Evolutionary conservation across 2,113 vertebrate genomes (phyloP).

Genomic region (Laterallus jamaicensis): DNA sequence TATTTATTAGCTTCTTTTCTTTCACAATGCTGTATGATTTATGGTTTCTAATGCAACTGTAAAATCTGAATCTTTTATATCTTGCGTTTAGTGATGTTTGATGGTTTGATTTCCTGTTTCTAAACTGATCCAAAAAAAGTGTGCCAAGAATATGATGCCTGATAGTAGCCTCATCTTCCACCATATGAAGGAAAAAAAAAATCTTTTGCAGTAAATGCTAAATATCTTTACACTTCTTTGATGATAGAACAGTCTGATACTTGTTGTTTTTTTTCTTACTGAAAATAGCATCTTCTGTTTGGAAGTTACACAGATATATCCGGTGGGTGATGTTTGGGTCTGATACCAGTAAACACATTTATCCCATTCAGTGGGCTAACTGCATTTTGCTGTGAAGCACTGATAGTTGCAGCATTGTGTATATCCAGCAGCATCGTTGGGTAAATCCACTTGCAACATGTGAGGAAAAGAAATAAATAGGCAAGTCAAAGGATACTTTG

Average conservation of each 20-base stretch:
- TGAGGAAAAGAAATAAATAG: background rate
- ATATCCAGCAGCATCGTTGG: background rate
- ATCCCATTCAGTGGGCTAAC: background rate
- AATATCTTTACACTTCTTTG: background rate
- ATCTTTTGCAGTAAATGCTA: background rate
- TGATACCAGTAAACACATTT: background rate
- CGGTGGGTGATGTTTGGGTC: background rate
- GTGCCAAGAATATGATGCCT: background rate
- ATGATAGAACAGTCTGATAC: background rate
- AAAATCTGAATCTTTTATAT: background rate
- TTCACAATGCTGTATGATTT: constrained; percentile 33
- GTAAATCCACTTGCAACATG: background rate
- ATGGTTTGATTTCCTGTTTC: constrained; percentile 39
- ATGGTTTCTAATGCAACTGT: background rate
- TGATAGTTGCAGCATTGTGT: background rate
- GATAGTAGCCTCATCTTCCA: background rate
- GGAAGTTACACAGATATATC: background rate
- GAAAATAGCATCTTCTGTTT: background rate
- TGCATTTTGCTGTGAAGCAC: background rate
- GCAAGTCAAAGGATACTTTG: background rate
- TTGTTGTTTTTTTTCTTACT: background rate
- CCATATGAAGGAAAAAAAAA: background rate
- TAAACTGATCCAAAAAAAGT: constrained; percentile 27
- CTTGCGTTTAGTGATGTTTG: background rate
- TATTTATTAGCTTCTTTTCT: background rate